Percentiles rank a stretch among this genome's conserved stretches.
phyloP scores from a whole-genome alignment of 2,888 invertebrate species.

The Luperina testacea region DNA sequence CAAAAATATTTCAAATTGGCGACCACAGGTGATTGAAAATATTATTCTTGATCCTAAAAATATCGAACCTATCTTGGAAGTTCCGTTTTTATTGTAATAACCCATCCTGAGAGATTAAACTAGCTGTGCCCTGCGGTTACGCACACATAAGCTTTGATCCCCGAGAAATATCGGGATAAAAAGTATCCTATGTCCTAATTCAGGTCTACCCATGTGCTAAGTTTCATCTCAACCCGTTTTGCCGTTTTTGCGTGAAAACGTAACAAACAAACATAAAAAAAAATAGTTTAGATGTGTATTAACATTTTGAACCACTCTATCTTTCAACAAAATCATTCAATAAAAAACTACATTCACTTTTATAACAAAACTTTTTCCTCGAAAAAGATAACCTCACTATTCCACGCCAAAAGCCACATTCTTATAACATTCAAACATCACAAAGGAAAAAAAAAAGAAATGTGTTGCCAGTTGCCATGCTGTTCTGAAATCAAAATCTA shows the following conservation, averaged over 20 bases:
- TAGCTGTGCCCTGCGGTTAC: no score
- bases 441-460: slow-evolving; percentile 42
- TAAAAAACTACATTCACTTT: not conserved
- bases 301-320: not conserved
- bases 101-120: no score
- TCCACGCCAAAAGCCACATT: slow-evolving; percentile 17
- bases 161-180: not conserved
- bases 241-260: not conserved
- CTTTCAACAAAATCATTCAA: not conserved
- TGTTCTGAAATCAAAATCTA: slow-evolving; percentile 57
- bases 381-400: not conserved
- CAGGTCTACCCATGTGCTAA: not conserved
- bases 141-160: no score
- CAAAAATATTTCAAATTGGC: not conserved
- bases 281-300: not conserved
- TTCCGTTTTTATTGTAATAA: no score
- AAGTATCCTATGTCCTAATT: not conserved
- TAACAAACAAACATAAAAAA: not conserved
- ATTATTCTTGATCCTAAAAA: no score
- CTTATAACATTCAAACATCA: slow-evolving; percentile 10
- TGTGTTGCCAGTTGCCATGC: slow-evolving; percentile 10
- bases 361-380: not conserved
- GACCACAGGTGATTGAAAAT: not conserved
- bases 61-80: no score
- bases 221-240: not conserved